Base-by-base conservation (phyloP, 2,113 vertebrate species). In the human region DNA sequence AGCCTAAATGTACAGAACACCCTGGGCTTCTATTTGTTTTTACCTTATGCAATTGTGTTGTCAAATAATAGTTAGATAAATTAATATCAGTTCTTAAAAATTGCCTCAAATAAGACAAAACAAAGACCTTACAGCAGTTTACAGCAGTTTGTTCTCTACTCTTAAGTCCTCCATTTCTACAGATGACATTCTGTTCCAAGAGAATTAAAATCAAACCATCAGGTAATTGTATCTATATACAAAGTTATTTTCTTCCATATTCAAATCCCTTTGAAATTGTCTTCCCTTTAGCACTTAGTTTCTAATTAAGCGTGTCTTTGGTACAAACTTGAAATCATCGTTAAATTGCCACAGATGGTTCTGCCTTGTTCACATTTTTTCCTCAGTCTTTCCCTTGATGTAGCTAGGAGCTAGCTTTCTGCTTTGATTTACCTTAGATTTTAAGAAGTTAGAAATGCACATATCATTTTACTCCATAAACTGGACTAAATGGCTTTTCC, bases 211-310 rank as follows among this genome's bases (percentile, higher is more conserved):
- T 86, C 35, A 92, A 97, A 97, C 97, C 66, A 43, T 70, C 8
- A 48, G 73, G 97, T 97, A 98, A 97, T 95, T 97, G 40, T 85
- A 96, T 93, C 86, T 96, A 91, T 89, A 92, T 59, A 97, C 92
- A 73, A 40, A 96, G 93, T 98, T 98, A 96, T 97, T 96, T 98
- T 97, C 93, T 73, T 95, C 78, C 97, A 89, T 82, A 95, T 96
- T 97, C 86, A 96, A 48, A 43, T 92, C 20, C 43, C 83, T 98
- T 96, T 97, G 91, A 93, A 97, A 98, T 94, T 95, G 86, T 96
- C 94, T 98, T 96, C 64, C 73, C 48, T 98, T 98, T 98, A 96
- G 88, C 96, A 93, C 93, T 94, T 94, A 88, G 95, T 98, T 98
- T 98, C 90, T 97, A 95, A 94, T 97, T 95, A 86, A 96, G 72